phyloP scores from a whole-genome alignment of 2,888 invertebrate genomes.

The Zaprionus bogoriensis region DNA sequence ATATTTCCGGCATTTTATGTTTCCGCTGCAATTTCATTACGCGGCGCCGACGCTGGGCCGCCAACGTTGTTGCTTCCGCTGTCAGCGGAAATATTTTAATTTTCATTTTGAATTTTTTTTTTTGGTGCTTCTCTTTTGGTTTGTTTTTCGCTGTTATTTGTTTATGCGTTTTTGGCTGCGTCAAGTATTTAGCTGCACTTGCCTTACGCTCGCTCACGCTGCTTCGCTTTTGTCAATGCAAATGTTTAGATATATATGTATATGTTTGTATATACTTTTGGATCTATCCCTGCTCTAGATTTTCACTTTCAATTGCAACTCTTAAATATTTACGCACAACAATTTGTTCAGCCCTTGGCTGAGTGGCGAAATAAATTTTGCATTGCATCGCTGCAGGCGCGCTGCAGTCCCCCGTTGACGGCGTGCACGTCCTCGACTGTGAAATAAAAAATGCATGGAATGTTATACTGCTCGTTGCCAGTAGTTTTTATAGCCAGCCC shows the following conservation, averaged over 20 bases:
- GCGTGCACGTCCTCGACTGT: constrained; percentile 29
- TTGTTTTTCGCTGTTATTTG: constrained; percentile 31
- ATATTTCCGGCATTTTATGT: constrained; percentile 81
- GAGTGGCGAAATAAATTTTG: constrained; percentile 46
- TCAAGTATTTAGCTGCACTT: constrained; percentile 44
- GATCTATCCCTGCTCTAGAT: constrained; percentile 23
- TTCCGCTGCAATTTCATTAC: constrained; percentile 77
- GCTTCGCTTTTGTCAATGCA: constrained; percentile 6
- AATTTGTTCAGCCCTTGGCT: constrained; percentile 60
- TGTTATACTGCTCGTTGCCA: constrained; percentile 16
- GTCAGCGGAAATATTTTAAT: constrained; percentile 73
- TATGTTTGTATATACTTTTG: too few relatives aligned
- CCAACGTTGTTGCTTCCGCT: constrained; percentile 54
- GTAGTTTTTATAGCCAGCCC: constrained; percentile 10
- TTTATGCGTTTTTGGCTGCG: constrained; percentile 35
- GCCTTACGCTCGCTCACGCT: constrained; percentile 7
- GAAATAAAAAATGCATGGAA: constrained; percentile 42
- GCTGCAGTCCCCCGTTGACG: constrained; percentile 13
- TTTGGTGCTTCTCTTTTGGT: constrained; percentile 7
- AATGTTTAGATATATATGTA: too few relatives aligned
- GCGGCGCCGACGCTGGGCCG: constrained; percentile 46
- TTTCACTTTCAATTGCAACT: constrained; percentile 54
- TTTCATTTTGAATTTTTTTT: constrained; percentile 48
- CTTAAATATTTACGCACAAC: constrained; percentile 62
- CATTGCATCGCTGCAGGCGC: constrained; percentile 54